phyloP scores from a whole-genome alignment of 2,797 vertebrate genomes.

The Echeneis naucrates region DNA sequence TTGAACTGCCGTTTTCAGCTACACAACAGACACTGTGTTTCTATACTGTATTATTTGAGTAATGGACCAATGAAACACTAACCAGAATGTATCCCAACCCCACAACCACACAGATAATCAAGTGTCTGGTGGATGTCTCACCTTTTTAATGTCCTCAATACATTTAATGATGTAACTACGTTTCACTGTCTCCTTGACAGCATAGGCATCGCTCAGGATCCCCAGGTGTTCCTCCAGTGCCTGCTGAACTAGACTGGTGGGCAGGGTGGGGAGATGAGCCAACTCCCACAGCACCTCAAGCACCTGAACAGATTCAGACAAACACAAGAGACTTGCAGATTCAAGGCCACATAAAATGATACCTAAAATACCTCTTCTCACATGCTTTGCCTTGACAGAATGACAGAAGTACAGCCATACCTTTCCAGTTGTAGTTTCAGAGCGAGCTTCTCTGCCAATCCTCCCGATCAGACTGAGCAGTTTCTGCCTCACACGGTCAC shows the following conservation, averaged over 20 bases:
- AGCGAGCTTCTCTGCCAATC: constrained; percentile 96
- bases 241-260: constrained; percentile 94
- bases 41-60: neutral
- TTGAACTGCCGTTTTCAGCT: neutral
- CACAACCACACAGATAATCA: neutral
- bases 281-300: constrained; percentile 98
- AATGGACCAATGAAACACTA: neutral
- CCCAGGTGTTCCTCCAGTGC: constrained; percentile 97
- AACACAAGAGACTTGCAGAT: neutral
- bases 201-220: constrained; percentile 97
- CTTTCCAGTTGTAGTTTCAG: constrained; percentile 96
- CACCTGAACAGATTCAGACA: constrained; percentile 83
- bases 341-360: neutral
- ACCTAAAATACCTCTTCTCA: neutral
- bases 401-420: neutral
- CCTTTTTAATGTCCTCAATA: constrained; percentile 99
- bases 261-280: constrained; percentile 95
- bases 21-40: neutral
- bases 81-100: neutral
- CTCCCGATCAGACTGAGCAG: constrained; percentile 96
- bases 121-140: constrained; percentile 69
- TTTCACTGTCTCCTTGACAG: constrained; percentile 96
- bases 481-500: constrained; percentile 95
- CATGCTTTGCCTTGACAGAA: no score
- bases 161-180: constrained; percentile 98